A percentile compares a stretch with the other conserved stretches of the same genome.
Conservation (phyloP, 1,140 invertebrate genomes). For the Druon quercuslanigerum region DNA sequence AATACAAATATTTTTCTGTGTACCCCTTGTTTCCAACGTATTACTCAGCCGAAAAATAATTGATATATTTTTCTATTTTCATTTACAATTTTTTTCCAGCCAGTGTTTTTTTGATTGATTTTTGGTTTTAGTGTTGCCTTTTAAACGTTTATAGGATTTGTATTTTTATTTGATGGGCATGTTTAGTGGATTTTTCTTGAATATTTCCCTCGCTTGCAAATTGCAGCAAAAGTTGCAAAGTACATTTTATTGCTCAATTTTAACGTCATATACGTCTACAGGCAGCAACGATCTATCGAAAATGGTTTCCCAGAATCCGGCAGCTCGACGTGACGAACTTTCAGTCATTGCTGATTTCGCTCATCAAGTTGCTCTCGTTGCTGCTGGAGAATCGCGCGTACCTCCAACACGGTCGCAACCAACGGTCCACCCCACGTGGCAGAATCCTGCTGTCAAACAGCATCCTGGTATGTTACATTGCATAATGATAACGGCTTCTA, state of each 20-base stretch:
- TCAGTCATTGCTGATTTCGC: conserved; percentile 18
- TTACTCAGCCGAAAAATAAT: too few relatives aligned
- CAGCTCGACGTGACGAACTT: conserved; percentile 47
- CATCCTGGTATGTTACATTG: conserved; percentile 66
- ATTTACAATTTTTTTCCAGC: not conserved
- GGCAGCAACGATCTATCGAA: conserved; percentile 67
- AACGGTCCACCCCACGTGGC: conserved; percentile 59
- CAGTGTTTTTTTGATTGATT: too few relatives aligned
- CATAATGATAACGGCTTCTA: not conserved
- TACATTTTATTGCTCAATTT: conserved; percentile 29
- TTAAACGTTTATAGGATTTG: not conserved
- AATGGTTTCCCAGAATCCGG: conserved; percentile 65
- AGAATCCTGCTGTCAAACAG: conserved; percentile 66
- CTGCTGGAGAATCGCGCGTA: conserved; percentile 22
- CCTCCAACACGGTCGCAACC: conserved; percentile 46
- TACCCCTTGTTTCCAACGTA: too few relatives aligned
- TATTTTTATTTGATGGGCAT: conserved; percentile 7
- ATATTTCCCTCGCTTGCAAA: too few relatives aligned
- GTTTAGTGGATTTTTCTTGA: conserved; percentile 16
- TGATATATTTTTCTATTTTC: conserved; percentile 11
- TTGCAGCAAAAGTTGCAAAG: conserved; percentile 9
- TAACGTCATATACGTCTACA: conserved; percentile 46
- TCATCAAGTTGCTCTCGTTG: conserved; percentile 22
- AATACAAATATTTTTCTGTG: too few relatives aligned
- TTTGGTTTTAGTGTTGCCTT: too few relatives aligned